Evolutionary conservation across 2,113 vertebrate species (phyloP).

Genomic region (Anarrhichthys ocellatus): DNA sequence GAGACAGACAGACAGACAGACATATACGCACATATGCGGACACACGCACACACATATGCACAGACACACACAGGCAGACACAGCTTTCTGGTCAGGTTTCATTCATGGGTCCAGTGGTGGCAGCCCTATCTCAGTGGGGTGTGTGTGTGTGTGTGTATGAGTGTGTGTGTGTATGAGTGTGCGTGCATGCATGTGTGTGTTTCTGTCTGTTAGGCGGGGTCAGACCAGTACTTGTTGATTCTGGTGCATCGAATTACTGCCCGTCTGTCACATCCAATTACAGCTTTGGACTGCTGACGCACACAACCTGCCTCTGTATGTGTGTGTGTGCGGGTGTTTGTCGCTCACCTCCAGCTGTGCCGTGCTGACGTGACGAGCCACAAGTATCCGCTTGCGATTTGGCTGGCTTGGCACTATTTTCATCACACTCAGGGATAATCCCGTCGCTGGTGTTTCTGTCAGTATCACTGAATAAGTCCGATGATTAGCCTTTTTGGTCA

Average conservation of each 20-base stretch:
- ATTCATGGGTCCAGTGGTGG: conserved; percentile 57
- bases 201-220: conserved; percentile 66
- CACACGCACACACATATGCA: conserved; percentile 3
- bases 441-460: conserved; percentile 34
- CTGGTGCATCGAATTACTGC: conserved; percentile 82
- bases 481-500: not conserved
- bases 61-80: conserved; percentile 23
- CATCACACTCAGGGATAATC: conserved; percentile 41
- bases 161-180: conserved; percentile 14
- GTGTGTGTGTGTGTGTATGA: conserved; percentile 31
- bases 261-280: conserved; percentile 86
- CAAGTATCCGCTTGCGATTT: conserved; percentile 74
- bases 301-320: conserved; percentile 81
- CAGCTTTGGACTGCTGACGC: conserved; percentile 69
- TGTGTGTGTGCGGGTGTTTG: conserved; percentile 71
- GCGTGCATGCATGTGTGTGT: conserved; percentile 22
- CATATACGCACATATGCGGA: not conserved
- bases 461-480: conserved; percentile 19
- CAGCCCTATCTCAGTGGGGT: conserved; percentile 65
- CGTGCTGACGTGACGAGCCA: conserved; percentile 66
- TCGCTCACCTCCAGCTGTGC: conserved; percentile 77
- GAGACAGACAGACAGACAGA: conserved; percentile 31
- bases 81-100: conserved; percentile 72
- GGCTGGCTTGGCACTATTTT: conserved; percentile 46
- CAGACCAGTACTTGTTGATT: conserved; percentile 79